Conservation (phyloP, 2,888 invertebrate genomes). For the Oxycera nigricornis region DNA sequence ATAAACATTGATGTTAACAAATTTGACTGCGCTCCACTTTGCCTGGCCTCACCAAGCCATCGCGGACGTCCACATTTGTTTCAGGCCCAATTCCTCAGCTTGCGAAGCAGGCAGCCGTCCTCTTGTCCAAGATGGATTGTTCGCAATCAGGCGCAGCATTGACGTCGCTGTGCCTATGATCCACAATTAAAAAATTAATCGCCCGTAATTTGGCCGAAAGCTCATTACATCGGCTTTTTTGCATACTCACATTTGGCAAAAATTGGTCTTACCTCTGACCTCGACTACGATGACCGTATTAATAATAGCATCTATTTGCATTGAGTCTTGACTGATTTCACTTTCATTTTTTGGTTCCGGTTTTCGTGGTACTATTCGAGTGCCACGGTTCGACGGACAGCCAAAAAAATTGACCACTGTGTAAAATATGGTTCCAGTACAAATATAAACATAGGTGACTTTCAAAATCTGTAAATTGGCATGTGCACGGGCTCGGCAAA, state of each 20-base stretch:
- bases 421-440: slow-evolving; percentile 9
- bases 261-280: slow-evolving; percentile 25
- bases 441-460: not conserved
- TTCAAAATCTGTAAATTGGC: not conserved
- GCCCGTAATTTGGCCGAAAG: not conserved
- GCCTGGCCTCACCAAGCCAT: not conserved
- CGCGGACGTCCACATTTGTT: not conserved
- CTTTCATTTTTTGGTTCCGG: slow-evolving; percentile 27
- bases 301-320: slow-evolving; percentile 8
- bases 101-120: not conserved
- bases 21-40: not conserved
- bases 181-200: slow-evolving; percentile 16
- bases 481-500: not conserved
- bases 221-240: slow-evolving; percentile 7
- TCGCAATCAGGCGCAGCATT: not conserved
- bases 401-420: slow-evolving; percentile 3
- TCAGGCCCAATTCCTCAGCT: not conserved
- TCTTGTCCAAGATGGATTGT: not conserved
- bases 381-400: not conserved
- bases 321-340: slow-evolving; percentile 22
- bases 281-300: slow-evolving; percentile 10
- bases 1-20: not conserved
- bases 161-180: slow-evolving; percentile 18
- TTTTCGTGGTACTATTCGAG: not conserved
- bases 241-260: slow-evolving; percentile 5